Evolutionary conservation across 2,797 vertebrate genomes (phyloP).

Genomic region (Nasua narica): DNA sequence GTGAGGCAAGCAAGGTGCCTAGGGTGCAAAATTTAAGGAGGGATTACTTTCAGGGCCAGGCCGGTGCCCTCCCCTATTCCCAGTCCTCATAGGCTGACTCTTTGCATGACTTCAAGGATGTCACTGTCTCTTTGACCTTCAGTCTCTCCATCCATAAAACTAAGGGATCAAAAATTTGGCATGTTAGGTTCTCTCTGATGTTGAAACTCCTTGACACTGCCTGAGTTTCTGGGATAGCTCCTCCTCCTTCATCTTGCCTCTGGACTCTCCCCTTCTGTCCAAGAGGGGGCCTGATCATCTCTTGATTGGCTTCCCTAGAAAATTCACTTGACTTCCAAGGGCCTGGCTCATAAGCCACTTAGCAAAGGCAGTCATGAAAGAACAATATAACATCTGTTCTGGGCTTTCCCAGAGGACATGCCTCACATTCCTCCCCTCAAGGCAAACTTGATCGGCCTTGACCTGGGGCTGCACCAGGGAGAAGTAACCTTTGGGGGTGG

Average conservation of each 20-base stretch:
- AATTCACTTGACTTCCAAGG: conserved; percentile 12
- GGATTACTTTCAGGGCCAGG: not conserved
- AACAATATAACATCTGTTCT: conserved; percentile 62
- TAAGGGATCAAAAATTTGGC: not conserved
- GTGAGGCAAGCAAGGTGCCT: not conserved
- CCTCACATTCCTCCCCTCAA: conserved; percentile 68
- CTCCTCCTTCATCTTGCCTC: not conserved
- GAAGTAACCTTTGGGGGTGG: not conserved
- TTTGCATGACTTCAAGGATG: not conserved
- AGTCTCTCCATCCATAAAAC: not conserved
- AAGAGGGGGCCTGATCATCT: not conserved
- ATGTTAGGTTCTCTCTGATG: not conserved
- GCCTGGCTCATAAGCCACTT: not conserved
- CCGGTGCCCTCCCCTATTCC: not conserved
- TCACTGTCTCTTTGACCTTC: not conserved
- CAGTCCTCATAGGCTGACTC: not conserved
- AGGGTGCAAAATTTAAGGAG: not conserved
- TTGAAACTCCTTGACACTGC: not conserved
- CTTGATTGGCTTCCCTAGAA: not conserved
- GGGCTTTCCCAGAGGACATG: not conserved
- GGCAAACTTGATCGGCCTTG: conserved; percentile 69
- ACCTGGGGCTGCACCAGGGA: conserved; percentile 41
- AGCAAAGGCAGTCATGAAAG: conserved; percentile 49
- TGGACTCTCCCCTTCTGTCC: not conserved
- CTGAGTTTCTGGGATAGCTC: not conserved